These are phyloP conservation scores for Drosophila gunungcola DNA, from an alignment of 1,140 invertebrate species.

Conservation along the genomic window DNA sequence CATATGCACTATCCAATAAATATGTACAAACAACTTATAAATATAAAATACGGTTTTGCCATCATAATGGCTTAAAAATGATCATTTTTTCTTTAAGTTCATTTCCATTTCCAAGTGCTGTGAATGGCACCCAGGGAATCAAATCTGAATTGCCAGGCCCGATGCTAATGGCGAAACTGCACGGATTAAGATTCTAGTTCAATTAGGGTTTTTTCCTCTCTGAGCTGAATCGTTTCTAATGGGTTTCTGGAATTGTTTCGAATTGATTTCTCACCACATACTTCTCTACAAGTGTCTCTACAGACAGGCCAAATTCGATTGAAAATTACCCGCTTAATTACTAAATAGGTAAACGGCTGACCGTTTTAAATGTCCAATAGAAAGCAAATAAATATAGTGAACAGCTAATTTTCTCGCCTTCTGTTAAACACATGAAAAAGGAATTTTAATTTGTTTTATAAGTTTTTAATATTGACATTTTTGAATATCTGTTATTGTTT, in stretches of 20 bases:
- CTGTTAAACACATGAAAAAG: neutral
- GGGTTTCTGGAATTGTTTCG: conserved; percentile 11
- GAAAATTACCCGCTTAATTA: conserved; percentile 13
- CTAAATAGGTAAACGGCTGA: neutral
- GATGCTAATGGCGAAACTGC: conserved; percentile 34
- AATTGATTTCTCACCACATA: conserved; percentile 4
- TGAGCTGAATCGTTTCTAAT: conserved; percentile 7
- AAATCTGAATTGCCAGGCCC: conserved; percentile 4
- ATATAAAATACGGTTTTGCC: too few relatives aligned
- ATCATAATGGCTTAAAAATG: too few relatives aligned
- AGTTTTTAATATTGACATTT: neutral
- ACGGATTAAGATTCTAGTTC: conserved; percentile 24
- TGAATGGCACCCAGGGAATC: conserved; percentile 23
- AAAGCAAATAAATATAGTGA: conserved; percentile 2
- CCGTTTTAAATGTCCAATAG: conserved; percentile 1
- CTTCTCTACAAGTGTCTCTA: neutral
- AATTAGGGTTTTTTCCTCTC: conserved; percentile 26
- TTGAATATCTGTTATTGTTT: neutral
- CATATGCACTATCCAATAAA: too few relatives aligned
- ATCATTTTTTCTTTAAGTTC: neutral
- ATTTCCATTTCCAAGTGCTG: neutral
- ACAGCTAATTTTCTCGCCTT: neutral
- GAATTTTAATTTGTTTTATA: neutral
- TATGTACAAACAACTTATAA: too few relatives aligned
- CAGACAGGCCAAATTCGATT: neutral